Evolutionary conservation across 2,113 vertebrate genomes (phyloP).

Genomic region (Heloderma charlesbogerti): DNA sequence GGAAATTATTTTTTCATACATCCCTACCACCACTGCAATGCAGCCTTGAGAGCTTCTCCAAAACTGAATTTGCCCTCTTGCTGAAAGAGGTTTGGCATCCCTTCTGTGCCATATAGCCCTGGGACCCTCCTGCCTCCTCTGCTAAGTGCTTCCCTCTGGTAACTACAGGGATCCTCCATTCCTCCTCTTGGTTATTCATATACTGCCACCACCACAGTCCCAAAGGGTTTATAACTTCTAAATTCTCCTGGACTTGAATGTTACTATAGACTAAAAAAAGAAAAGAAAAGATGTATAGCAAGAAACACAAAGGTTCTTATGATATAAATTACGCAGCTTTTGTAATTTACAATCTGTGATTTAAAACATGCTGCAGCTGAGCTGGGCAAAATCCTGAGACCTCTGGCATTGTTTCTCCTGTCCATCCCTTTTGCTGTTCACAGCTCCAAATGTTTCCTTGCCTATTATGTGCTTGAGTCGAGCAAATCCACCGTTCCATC

Average conservation of each 20-base stretch:
- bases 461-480: constrained; percentile 62
- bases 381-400: constrained; percentile 58
- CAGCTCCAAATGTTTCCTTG: constrained; percentile 57
- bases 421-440: constrained; percentile 62
- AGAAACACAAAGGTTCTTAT: neutral
- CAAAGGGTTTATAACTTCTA: neutral
- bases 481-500: constrained; percentile 60
- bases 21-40: no score
- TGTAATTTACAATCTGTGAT: constrained; percentile 22
- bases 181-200: neutral
- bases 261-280: neutral
- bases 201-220: neutral
- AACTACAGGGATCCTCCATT: neutral
- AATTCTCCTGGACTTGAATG: neutral
- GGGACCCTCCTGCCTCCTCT: neutral
- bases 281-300: neutral
- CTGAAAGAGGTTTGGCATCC: neutral
- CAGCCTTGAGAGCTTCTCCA: no score
- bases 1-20: no score
- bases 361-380: constrained; percentile 33
- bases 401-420: constrained; percentile 72
- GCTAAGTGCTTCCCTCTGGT: neutral
- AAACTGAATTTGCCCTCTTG: no score
- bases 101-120: neutral
- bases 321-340: neutral